Conservation (phyloP, 2,113 vertebrate genomes). For the Burhinus bistriatus region DNA sequence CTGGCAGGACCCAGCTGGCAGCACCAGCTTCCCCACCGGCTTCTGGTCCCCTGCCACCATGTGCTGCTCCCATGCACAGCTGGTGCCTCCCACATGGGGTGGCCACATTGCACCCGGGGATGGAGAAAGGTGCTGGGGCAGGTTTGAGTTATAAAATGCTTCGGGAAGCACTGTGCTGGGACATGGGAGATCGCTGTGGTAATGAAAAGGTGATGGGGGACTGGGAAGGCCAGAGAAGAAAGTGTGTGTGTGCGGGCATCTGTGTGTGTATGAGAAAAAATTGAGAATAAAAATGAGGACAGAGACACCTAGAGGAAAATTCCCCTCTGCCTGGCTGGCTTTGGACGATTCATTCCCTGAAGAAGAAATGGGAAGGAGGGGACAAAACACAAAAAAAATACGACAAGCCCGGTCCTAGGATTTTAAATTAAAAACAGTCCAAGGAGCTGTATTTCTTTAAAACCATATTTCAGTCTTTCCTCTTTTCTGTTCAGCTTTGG, state of each 20-base stretch:
- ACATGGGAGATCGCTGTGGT: not conserved
- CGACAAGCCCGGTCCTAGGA: not conserved
- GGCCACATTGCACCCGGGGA: not conserved
- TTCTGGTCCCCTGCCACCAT: not conserved
- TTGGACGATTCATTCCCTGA: not conserved
- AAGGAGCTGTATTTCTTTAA: constrained; percentile 7
- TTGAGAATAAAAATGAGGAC: not conserved
- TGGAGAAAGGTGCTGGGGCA: too few species aligned
- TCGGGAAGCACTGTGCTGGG: not conserved
- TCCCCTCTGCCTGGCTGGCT: not conserved
- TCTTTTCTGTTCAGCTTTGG: not conserved
- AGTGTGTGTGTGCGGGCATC: rapidly evolving
- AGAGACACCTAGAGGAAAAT: constrained; percentile 51
- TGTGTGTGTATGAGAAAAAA: not conserved
- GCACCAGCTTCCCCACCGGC: rapidly evolving
- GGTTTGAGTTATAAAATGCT: not conserved
- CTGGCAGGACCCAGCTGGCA: not conserved
- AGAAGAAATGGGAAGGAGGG: not conserved
- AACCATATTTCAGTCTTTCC: not conserved
- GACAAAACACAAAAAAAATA: not conserved
- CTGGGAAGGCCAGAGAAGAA: not conserved
- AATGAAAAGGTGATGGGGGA: not conserved
- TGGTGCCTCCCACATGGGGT: rapidly evolving
- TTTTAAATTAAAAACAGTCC: constrained; percentile 40
- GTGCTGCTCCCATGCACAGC: not conserved